A percentile compares a stretch with the other conserved stretches of the same genome.
Evolutionary conservation across 2,888 invertebrate genomes (phyloP).

Genomic region (Lathronympha strigana): DNA sequence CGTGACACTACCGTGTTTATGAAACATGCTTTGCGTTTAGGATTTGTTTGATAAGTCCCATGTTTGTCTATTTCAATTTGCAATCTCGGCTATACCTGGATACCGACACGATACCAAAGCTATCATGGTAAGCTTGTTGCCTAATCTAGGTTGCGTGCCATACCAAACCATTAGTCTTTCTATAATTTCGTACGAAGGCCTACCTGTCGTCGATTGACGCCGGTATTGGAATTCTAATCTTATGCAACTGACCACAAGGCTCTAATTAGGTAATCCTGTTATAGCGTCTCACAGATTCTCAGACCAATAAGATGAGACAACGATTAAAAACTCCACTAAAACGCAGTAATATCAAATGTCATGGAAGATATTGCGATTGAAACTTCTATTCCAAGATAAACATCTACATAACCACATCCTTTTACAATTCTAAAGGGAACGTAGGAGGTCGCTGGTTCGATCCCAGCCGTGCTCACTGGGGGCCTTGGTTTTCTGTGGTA

Average conservation of each 20-base stretch:
- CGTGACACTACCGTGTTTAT: background rate
- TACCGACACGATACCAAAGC: constrained; percentile 18
- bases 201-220: constrained; percentile 28
- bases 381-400: too few species aligned
- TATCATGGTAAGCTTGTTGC: constrained; percentile 19
- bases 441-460: too few species aligned
- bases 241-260: background rate
- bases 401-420: too few species aligned
- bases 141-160: constrained; percentile 38
- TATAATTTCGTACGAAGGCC: constrained; percentile 31
- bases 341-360: too few species aligned
- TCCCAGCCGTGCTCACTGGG: too few species aligned
- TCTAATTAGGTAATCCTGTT: constrained; percentile 13
- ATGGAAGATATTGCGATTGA: too few species aligned
- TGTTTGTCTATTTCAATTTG: constrained; percentile 5
- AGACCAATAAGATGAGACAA: background rate
- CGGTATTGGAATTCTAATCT: constrained; percentile 27
- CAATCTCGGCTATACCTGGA: constrained; percentile 4
- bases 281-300: background rate
- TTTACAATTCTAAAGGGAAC: too few species aligned
- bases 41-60: constrained; percentile 7
- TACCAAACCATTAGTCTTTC: constrained; percentile 29
- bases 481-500: too few species aligned
- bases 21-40: constrained; percentile 1
- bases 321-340: background rate